These are phyloP conservation scores for Pedionomus torquatus DNA, from an alignment of 2,113 vertebrate species.

Conservation along the genomic window DNA sequence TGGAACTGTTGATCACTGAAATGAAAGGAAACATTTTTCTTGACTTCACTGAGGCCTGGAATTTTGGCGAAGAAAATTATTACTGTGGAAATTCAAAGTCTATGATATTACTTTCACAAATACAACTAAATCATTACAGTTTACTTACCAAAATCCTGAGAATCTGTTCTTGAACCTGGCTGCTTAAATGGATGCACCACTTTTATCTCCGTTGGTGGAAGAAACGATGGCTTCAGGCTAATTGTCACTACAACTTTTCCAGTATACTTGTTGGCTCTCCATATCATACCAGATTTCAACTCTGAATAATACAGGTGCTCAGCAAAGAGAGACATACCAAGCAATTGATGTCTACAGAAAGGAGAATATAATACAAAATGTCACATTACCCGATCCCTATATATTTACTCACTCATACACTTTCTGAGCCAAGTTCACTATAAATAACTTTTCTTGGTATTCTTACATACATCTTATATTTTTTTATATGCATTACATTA, in stretches of 20 bases:
- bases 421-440: neutral
- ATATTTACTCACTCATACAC: neutral
- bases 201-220: slow-evolving; percentile 77
- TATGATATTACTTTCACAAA: neutral
- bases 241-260: slow-evolving; percentile 81
- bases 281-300: slow-evolving; percentile 74
- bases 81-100: neutral
- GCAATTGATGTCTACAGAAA: slow-evolving; percentile 69
- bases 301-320: slow-evolving; percentile 85
- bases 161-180: slow-evolving; percentile 40
- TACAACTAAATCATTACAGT: neutral
- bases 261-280: slow-evolving; percentile 81
- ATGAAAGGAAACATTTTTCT: neutral
- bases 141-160: slow-evolving; percentile 65
- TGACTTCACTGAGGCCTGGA: neutral
- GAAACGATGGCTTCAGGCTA: slow-evolving; percentile 65
- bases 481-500: neutral
- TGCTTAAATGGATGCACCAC: slow-evolving; percentile 83
- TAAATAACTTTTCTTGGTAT: neutral
- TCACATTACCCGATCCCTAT: neutral
- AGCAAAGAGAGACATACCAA: slow-evolving; percentile 82
- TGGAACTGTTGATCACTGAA: neutral
- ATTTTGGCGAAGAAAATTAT: neutral
- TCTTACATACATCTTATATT: neutral
- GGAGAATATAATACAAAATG: neutral